Conservation (phyloP, 1,140 invertebrate species). For the Drosophila jambulina region DNA sequence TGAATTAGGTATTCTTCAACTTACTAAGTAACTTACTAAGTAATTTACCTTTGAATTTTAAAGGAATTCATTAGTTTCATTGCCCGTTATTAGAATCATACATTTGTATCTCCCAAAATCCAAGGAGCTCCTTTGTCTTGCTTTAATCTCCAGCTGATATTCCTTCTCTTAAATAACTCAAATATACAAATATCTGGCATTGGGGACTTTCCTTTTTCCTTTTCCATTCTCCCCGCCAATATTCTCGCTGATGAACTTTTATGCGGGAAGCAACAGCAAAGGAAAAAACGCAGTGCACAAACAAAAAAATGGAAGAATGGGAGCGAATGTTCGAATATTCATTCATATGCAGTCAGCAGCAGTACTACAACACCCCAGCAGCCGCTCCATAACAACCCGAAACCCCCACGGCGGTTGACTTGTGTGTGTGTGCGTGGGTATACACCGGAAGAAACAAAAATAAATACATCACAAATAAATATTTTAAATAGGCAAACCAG, state of each 20-base stretch:
- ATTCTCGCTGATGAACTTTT: slow-evolving; percentile 80
- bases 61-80: too few relatives aligned
- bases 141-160: slow-evolving; percentile 5
- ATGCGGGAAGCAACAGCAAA: slow-evolving; percentile 49
- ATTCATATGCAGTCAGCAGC: slow-evolving; percentile 79
- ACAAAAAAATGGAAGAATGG: slow-evolving; percentile 36
- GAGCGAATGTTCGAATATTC: slow-evolving; percentile 76
- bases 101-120: neutral
- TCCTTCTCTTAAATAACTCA: neutral
- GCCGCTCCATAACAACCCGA: slow-evolving; percentile 14
- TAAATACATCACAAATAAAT: neutral
- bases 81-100: neutral
- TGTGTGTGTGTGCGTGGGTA: slow-evolving; percentile 40
- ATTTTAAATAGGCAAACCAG: neutral
- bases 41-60: too few relatives aligned
- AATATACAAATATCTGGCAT: slow-evolving; percentile 44
- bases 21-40: too few relatives aligned
- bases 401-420: slow-evolving; percentile 68
- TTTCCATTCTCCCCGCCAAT: slow-evolving; percentile 57
- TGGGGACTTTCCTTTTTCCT: slow-evolving; percentile 67
- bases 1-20: too few relatives aligned
- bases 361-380: slow-evolving; percentile 32
- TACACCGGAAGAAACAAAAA: slow-evolving; percentile 10
- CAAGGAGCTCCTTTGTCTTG: neutral
- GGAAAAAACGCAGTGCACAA: slow-evolving; percentile 29